Base-by-base conservation (phyloP, 2,113 vertebrate species). In the Nothoprocta pentlandii region DNA sequence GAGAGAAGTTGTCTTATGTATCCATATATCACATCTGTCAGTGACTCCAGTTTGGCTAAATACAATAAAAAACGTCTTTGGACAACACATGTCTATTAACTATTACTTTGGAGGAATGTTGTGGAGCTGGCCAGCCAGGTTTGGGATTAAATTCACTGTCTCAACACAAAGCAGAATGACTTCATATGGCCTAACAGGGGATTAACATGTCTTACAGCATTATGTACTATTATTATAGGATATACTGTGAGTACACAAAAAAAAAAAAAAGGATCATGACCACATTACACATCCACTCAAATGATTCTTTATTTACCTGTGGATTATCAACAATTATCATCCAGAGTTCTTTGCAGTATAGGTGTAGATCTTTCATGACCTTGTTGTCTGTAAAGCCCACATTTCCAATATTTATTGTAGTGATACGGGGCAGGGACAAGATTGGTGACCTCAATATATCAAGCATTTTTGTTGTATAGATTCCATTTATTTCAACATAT, bases 161-260 rank as follows among this genome's bases (percentile, higher is more conserved):
- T 61, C 46, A 51, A 67, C 10, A 44, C 36, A 79, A 69, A 82
- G 16, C 19, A 77, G 7, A 12, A 28, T 91, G 85, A 94, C 76
- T 95, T 36, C 17, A 56, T 78, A 44, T 8, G 66, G 61, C 69
- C 68, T 53, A 51, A 84, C 71, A 94, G 41, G 23, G 74, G 74
- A 89, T 94, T 87, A 94, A 34, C 21, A 28, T 16, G 19, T 73
- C 28, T 92, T 53, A 39, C 49, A 67, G 44, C 54, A 47, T 2
- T 88, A 47, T 39, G 39, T 75, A 22, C 36, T 94, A 4, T 94
- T 80, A 92, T 92, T 96, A 94, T 23, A 77, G 82, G 71, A 56
- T 93, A 64, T 67, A 77, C 46, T 54, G 66, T 77, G 36, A 74
- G 13, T 44, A 47, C 2, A 1, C 47, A 78, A 63, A 70, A 89